Conservation (phyloP, 2,113 vertebrate species). For the Electrona antarctica region DNA sequence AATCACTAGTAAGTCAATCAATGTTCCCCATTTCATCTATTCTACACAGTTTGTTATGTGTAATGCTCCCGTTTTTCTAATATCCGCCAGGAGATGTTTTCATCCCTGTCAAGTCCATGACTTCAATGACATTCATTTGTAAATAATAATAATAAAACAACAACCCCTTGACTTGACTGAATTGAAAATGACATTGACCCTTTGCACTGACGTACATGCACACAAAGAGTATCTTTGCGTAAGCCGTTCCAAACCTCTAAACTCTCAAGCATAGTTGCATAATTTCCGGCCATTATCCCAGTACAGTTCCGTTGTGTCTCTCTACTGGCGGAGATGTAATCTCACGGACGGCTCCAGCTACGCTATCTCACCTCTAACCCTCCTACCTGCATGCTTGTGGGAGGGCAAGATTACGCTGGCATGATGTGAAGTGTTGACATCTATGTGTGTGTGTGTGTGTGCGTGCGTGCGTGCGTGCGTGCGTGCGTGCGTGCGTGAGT, state of each 20-base stretch:
- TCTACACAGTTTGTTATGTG: too few relatives aligned
- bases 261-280: conserved; percentile 28
- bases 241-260: conserved; percentile 20
- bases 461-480: neutral
- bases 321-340: conserved; percentile 12
- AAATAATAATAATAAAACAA: too few relatives aligned
- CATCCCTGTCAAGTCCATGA: too few relatives aligned
- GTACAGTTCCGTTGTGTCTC: conserved; percentile 6
- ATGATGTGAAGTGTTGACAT: conserved; percentile 41
- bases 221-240: conserved; percentile 30
- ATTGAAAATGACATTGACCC: conserved; percentile 22
- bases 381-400: conserved; percentile 41
- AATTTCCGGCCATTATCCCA: conserved; percentile 33
- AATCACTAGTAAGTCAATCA: too few relatives aligned
- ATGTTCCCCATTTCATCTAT: too few relatives aligned
- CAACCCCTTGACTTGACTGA: neutral
- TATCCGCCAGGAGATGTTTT: too few relatives aligned
- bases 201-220: conserved; percentile 23
- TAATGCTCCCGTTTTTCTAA: too few relatives aligned
- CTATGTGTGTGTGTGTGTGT: conserved; percentile 16
- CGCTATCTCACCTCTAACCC: conserved; percentile 21
- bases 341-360: conserved; percentile 36
- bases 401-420: conserved; percentile 28
- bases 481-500: too few relatives aligned
- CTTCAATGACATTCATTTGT: conserved; percentile 14